Evolutionary conservation across 2,888 invertebrate genomes (phyloP), one percentile per base, ranked within the genome.

Genomic region (Diarsia dahlii): DNA sequence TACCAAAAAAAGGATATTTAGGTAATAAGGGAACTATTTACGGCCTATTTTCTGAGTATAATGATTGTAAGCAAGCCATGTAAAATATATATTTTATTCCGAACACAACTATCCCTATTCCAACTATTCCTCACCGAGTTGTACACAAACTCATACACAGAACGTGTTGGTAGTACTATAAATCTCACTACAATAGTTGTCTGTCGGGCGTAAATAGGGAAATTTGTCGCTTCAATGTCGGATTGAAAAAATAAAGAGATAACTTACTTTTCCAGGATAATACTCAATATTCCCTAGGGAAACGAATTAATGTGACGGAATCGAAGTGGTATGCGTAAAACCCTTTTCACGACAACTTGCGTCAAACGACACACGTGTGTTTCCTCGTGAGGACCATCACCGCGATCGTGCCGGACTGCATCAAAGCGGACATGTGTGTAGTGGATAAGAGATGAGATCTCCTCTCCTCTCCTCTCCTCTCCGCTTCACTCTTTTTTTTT

Each of bases 141-240:
- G 4, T 46, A 60, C 34, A 54, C 50, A 64, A 67, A 67, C 34
- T 46, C 2, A 34, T 60, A 78, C 52, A 67, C 58, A 52, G 75
- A 85, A 85, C 80, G 71, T 78, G 82, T 86, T 81, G 81, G 81
- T 80, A 77, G 58, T 68, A 63, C 72, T 63, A 88, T 89, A 89
- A 88, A 88, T 89, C 85, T 85, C 60, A 60, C 71, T 77, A 82
- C 85, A 84, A 80, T 82, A 77, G 76, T 84, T 76, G 79, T 88
- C 86, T 87, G 83, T 87, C 73, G 65, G n/a, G 15, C 77, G 74
- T 82, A 87, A 87, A 88, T 88, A 85, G 76, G 76, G 78, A 85
- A 84, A 89, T 88, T 82, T 89, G 88, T 87, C 66, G 77, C 80
- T 78, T 74, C 77, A 58, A 73, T 78, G 80, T 76, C 23, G 80